Conservation (phyloP, 2,888 invertebrate species). For the Pegoplata infirma region DNA sequence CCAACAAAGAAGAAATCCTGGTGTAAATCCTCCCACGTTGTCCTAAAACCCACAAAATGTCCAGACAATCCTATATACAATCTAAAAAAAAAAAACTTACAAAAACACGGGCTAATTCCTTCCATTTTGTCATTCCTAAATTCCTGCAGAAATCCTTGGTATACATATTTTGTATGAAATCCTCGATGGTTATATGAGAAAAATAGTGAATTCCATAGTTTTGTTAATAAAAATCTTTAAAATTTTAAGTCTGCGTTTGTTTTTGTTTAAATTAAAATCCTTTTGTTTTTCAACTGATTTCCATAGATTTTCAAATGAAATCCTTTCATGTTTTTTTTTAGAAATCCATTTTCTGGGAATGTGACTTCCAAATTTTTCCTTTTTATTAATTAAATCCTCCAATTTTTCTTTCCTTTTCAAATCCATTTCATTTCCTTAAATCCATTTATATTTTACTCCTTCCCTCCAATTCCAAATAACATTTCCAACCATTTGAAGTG, state of each 20-base stretch:
- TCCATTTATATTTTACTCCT: conserved; percentile 56
- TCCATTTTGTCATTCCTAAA: conserved; percentile 38
- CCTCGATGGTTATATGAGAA: conserved; percentile 39
- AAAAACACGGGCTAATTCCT: conserved; percentile 11
- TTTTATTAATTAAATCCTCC: conserved; percentile 32
- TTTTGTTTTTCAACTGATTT: no score
- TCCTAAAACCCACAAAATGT: conserved; percentile 51
- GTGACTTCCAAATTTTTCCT: conserved; percentile 28
- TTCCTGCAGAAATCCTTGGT: conserved; percentile 38
- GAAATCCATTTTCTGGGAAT: conserved; percentile 25
- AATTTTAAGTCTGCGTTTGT: neutral
- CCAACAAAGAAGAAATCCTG: conserved; percentile 53
- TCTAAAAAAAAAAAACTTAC: conserved; percentile 48
- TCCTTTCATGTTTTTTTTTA: conserved; percentile 32
- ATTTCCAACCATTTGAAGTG: conserved; percentile 63
- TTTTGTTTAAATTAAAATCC: neutral
- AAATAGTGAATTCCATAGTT: conserved; percentile 36
- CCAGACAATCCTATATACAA: conserved; percentile 28
- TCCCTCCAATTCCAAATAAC: conserved; percentile 60
- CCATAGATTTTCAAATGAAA: conserved; percentile 13
- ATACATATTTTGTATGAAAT: conserved; percentile 31
- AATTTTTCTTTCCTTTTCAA: conserved; percentile 36
- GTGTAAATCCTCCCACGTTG: conserved; percentile 62
- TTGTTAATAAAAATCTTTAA: neutral
- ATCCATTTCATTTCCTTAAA: conserved; percentile 50